Base-by-base conservation (phyloP, 2,797 vertebrate species). In the Enteromius anoplus region DNA sequence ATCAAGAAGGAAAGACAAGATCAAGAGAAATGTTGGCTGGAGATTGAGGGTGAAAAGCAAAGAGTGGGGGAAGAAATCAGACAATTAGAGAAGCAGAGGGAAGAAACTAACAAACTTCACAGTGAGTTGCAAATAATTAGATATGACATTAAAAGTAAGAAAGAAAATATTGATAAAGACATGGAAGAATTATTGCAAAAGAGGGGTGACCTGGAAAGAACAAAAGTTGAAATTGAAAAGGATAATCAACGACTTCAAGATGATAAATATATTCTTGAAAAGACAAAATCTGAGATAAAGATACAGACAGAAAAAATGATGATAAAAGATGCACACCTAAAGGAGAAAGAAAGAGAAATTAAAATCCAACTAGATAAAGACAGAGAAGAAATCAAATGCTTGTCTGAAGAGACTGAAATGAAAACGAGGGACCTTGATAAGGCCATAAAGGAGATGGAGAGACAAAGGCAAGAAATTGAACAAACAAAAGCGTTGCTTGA, bases 21-120 rank as follows among this genome's bases (percentile, higher is more conserved):
- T 45, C 81, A 60, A 8, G 73, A 77, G 19, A 45, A 62, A 60
- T 66, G 49, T 34, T 45, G 23, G 66, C 2, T 47, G 2, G 75
- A 83, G 23, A 66, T 78, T 70, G 51, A 70, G 9, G 34, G 1
- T n/a, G 73, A 62, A 77, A 78, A 62, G 53, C 23, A 78, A 58
- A 69, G 29, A 62, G 51, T 71, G 15, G 5, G 49, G n/a, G 40
- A 83, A 58, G 40, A 62, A 45, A 45, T 47, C 37, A 47, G 15
- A 58, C 19, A 69, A 19, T 37, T 83, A 65, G 12, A 77, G 6
- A 32, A 5, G 32, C 53, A 77, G 17, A 58, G 15, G 19, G 23
- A 69, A 53, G 64, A 80, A 29, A 71, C 11, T 2, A 4, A 47
- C 37, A 60, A 58, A 71, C 37, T 80, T 37, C 37, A 71, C 37